These are phyloP conservation scores for Eudyptes chrysolophus DNA, from an alignment of 2,113 vertebrate genomes.

Conservation along the genomic window DNA sequence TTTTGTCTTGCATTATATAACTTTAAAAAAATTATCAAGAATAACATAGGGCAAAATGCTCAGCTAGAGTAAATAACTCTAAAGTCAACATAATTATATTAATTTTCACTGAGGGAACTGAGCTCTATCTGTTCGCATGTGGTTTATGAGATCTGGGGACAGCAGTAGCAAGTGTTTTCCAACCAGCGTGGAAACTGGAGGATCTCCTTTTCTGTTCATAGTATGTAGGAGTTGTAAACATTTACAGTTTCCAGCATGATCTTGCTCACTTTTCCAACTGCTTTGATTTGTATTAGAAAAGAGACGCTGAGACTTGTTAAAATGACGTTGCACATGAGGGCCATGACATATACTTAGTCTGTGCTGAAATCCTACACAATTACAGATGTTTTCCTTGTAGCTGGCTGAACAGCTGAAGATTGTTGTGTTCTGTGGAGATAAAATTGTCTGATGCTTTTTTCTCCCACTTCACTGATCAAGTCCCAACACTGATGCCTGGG, in stretches of 20 bases:
- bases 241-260: neutral
- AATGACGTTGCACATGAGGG: neutral
- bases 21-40: neutral
- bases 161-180: neutral
- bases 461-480: neutral
- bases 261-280: neutral
- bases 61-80: neutral
- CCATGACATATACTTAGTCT: neutral
- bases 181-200: neutral
- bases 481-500: neutral
- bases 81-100: neutral
- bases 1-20: neutral
- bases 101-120: neutral
- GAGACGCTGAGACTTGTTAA: neutral
- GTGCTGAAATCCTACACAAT: neutral
- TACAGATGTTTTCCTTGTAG: neutral
- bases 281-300: neutral
- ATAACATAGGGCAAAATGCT: neutral
- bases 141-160: neutral
- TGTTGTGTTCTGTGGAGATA: neutral
- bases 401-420: neutral
- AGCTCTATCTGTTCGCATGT: neutral
- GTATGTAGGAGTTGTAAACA: neutral
- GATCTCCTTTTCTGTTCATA: neutral
- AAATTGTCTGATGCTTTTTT: neutral